phyloP scores from a whole-genome alignment of 2,797 vertebrate species.

The Microctenopoma stevenorrisi region DNA sequence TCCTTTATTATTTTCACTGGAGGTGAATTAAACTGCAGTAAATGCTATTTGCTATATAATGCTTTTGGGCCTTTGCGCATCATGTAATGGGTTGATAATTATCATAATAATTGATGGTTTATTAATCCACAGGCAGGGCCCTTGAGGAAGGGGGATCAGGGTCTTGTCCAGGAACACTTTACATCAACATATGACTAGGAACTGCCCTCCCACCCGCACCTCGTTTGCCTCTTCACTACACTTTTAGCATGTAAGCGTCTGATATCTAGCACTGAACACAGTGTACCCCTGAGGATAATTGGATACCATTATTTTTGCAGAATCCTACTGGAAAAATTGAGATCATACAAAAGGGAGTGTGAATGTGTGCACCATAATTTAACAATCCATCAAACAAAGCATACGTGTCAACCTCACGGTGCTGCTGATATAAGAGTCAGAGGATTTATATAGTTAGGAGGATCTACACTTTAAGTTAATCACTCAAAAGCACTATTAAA shows the following conservation, averaged over 20 bases:
- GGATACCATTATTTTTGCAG: neutral
- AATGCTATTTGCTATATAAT: too few species aligned
- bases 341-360: neutral
- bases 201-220: too few species aligned
- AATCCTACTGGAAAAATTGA: neutral
- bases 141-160: too few species aligned
- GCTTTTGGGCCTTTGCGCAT: too few species aligned
- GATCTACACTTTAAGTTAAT: neutral
- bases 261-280: neutral
- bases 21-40: too few species aligned
- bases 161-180: too few species aligned
- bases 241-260: neutral
- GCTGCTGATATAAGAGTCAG: neutral
- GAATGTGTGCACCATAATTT: neutral
- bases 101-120: too few species aligned
- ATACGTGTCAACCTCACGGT: neutral
- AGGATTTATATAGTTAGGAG: neutral
- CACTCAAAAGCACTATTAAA: slow-evolving; percentile 11
- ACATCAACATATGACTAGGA: too few species aligned
- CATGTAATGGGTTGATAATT: too few species aligned
- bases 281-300: neutral
- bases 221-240: too few species aligned
- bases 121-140: too few species aligned
- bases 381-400: neutral
- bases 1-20: too few species aligned